Percentiles rank a stretch among this genome's conserved stretches.
Conservation (phyloP, 2,888 invertebrate species). For the Tenthredo mesomela region DNA sequence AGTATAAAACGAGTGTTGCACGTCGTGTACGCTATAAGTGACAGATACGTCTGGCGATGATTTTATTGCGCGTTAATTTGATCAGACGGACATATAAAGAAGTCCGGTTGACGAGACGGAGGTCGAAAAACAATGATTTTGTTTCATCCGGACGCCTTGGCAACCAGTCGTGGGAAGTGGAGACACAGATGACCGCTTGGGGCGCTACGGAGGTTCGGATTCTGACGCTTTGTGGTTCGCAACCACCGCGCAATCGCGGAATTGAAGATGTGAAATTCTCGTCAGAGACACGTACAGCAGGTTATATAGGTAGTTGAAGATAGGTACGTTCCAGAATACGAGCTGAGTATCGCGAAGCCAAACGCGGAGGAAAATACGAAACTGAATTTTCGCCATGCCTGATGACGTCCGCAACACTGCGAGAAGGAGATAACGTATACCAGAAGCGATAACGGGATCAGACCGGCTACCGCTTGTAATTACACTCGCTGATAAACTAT, state of each 20-base stretch:
- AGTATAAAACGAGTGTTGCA: not conserved
- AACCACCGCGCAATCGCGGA: constrained; percentile 44
- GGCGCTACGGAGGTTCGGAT: constrained; percentile 22
- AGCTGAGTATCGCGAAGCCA: not conserved
- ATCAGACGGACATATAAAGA: constrained; percentile 11
- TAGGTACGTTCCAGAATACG: constrained; percentile 6
- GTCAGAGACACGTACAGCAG: not conserved
- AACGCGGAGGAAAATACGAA: not conserved
- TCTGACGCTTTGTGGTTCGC: not conserved
- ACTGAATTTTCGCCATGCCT: not conserved
- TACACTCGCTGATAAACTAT: constrained; percentile 22
- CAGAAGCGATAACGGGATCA: constrained; percentile 16
- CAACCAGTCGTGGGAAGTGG: constrained; percentile 24
- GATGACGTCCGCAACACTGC: constrained; percentile 35
- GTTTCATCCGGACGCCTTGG: constrained; percentile 39
- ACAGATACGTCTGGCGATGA: not conserved
- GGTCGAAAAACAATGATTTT: constrained; percentile 52
- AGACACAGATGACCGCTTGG: constrained; percentile 8
- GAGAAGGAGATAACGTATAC: not conserved
- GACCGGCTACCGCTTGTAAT: constrained; percentile 11
- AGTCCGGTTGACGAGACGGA: constrained; percentile 31
- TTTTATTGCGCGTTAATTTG: constrained; percentile 4
- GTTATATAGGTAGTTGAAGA: not conserved
- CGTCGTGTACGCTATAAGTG: not conserved
- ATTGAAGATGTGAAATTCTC: not conserved